Evolutionary conservation across 2,888 invertebrate genomes (phyloP).

Genomic region (Agrochola macilenta): DNA sequence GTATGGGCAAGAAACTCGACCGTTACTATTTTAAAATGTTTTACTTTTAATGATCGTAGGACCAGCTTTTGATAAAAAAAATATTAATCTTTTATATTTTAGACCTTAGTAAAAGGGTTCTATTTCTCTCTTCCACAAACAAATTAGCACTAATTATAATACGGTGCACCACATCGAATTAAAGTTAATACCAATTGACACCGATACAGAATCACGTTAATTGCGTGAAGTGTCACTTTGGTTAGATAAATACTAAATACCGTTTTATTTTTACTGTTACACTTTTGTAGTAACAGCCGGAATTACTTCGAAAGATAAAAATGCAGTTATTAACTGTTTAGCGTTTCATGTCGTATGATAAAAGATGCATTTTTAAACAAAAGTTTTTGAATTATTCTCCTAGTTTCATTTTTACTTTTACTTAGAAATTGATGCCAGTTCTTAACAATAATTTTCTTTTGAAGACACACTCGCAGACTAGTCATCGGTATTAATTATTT

Average conservation of each 20-base stretch:
- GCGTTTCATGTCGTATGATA: slow-evolving; percentile 34
- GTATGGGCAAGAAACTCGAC: too few relatives aligned
- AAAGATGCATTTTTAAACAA: slow-evolving; percentile 32
- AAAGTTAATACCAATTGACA: slow-evolving; percentile 51
- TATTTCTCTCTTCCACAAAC: slow-evolving; percentile 4
- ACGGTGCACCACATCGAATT: slow-evolving; percentile 42
- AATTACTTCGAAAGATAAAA: slow-evolving; percentile 52
- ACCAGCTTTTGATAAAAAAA: background rate
- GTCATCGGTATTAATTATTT: background rate
- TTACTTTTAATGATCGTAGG: background rate
- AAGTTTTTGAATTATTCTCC: background rate
- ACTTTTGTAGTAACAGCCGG: slow-evolving; percentile 38
- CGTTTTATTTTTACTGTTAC: slow-evolving; percentile 68
- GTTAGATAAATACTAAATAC: slow-evolving; percentile 68
- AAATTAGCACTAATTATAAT: slow-evolving; percentile 28
- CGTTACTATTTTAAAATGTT: too few relatives aligned
- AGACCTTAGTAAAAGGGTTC: background rate
- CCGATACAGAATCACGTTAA: slow-evolving; percentile 54
- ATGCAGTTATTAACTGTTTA: slow-evolving; percentile 61
- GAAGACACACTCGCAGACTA: background rate
- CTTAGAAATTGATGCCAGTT: background rate
- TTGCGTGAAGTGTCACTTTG: slow-evolving; percentile 66
- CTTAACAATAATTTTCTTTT: background rate
- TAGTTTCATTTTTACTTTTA: background rate
- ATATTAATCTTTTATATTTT: background rate